Conservation (phyloP, 1,140 invertebrate species). For the Drosophila kohkoa region DNA sequence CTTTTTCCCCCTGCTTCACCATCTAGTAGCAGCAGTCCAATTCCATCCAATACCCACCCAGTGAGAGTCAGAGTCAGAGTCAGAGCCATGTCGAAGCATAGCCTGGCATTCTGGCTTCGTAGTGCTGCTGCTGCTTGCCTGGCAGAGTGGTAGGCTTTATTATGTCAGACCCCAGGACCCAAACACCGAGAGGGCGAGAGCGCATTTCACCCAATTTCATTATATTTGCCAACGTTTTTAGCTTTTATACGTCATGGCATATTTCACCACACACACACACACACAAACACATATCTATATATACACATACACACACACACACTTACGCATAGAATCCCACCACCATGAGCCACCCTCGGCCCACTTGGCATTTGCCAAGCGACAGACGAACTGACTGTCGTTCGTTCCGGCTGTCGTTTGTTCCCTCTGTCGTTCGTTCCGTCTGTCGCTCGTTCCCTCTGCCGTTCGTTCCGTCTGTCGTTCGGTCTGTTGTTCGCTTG, state of each 20-base stretch:
- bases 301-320: conserved; percentile 51
- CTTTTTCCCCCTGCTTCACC: too few species aligned
- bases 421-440: too few species aligned
- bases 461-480: too few species aligned
- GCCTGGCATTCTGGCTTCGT: conserved; percentile 20
- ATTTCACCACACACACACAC: conserved; percentile 75
- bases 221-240: conserved; percentile 84
- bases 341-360: conserved; percentile 43
- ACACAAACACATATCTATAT: conserved; percentile 21
- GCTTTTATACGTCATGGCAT: conserved; percentile 83
- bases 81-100: conserved; percentile 1
- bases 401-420: too few species aligned
- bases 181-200: conserved; percentile 26
- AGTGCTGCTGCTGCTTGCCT: background rate
- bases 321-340: conserved; percentile 39
- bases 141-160: conserved; percentile 73
- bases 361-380: conserved; percentile 12
- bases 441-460: too few species aligned
- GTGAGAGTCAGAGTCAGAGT: conserved; percentile 14
- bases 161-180: conserved; percentile 57
- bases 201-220: conserved; percentile 82
- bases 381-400: background rate
- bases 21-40: conserved; percentile 2
- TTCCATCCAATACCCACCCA: conserved; percentile 30
- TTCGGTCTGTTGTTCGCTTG: background rate